These are phyloP conservation scores for Rhabdophis nuchalis DNA, from an alignment of 2,797 vertebrate genomes.

Conservation along the genomic window DNA sequence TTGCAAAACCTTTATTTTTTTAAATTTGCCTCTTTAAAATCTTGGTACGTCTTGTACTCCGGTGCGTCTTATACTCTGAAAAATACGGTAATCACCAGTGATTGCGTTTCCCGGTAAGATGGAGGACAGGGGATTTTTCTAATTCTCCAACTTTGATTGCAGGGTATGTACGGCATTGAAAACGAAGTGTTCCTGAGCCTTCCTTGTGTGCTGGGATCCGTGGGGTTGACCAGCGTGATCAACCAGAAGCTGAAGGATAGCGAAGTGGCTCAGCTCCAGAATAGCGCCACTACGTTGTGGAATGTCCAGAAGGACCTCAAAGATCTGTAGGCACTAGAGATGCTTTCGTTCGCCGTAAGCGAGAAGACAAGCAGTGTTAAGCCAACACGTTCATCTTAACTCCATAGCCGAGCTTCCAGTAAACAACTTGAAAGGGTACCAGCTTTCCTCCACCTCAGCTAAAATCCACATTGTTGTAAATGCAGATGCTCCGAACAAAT, in stretches of 20 bases:
- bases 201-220: slow-evolving; percentile 82
- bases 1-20: too few relatives aligned
- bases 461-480: slow-evolving; percentile 40
- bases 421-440: slow-evolving; percentile 45
- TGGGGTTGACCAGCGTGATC: slow-evolving; percentile 83
- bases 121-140: background rate
- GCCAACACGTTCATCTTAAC: slow-evolving; percentile 30
- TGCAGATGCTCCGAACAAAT: slow-evolving; percentile 68
- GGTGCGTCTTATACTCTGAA: too few relatives aligned
- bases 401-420: slow-evolving; percentile 33
- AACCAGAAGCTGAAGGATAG: slow-evolving; percentile 89
- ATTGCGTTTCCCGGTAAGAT: background rate
- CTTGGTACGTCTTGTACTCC: too few relatives aligned
- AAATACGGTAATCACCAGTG: background rate
- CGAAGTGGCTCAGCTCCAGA: slow-evolving; percentile 85
- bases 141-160: slow-evolving; percentile 5
- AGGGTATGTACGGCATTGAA: slow-evolving; percentile 87
- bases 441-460: slow-evolving; percentile 51
- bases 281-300: slow-evolving; percentile 91
- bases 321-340: slow-evolving; percentile 74
- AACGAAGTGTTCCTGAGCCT: slow-evolving; percentile 94
- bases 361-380: slow-evolving; percentile 18
- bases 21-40: too few relatives aligned
- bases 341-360: slow-evolving; percentile 7
- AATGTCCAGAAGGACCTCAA: slow-evolving; percentile 92